Percentiles rank a stretch among this genome's conserved stretches.
These are phyloP conservation scores for Eustalomyia histrio DNA, from an alignment of 2,888 invertebrate species.

Conservation along the genomic window DNA sequence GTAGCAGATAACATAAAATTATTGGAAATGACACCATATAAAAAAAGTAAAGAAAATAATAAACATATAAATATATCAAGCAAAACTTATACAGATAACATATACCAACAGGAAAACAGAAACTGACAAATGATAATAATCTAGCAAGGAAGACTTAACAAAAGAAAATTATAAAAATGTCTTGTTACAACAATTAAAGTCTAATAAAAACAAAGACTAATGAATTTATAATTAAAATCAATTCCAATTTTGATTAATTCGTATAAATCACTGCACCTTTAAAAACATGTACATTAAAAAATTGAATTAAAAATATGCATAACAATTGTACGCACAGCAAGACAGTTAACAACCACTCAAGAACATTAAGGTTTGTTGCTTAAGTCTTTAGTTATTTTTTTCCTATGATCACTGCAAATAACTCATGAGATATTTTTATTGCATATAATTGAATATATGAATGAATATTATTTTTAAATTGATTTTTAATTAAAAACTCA, in stretches of 20 bases:
- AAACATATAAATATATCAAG: neutral
- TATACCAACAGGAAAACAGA: neutral
- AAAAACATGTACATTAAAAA: neutral
- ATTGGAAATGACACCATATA: neutral
- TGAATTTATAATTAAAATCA: constrained; percentile 18
- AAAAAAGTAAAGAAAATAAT: neutral
- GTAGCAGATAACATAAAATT: neutral
- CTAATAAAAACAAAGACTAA: neutral
- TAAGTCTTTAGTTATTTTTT: constrained; percentile 47
- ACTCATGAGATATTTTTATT: neutral
- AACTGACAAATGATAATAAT: neutral
- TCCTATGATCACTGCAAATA: neutral
- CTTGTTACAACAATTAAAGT: constrained; percentile 4
- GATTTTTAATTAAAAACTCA: constrained; percentile 46
- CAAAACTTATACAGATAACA: neutral
- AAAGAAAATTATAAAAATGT: neutral
- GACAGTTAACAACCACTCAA: neutral
- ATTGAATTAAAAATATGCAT: constrained; percentile 6
- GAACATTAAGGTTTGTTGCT: constrained; percentile 30
- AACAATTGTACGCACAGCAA: constrained; percentile 25
- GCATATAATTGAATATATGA: constrained; percentile 17
- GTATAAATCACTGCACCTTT: constrained; percentile 2
- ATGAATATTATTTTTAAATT: constrained; percentile 28
- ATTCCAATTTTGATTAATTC: neutral
- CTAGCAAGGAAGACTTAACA: neutral